phyloP scores from a whole-genome alignment of 1,140 invertebrate species.

The Bombyx mandarina region DNA sequence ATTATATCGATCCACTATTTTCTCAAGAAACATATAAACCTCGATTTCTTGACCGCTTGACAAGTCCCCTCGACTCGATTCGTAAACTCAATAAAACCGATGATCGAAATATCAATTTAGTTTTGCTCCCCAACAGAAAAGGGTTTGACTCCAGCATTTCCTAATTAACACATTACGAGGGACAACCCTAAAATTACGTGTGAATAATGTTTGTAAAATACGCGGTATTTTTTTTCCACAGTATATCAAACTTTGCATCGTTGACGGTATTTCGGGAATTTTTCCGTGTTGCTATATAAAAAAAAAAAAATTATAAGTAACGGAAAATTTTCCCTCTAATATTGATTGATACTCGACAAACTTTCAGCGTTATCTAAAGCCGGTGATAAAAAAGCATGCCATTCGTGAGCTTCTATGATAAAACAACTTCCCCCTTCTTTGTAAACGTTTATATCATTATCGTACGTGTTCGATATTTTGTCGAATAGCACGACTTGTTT shows the following conservation, averaged over 20 bases:
- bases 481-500: background rate
- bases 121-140: constrained; percentile 26
- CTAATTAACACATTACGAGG: constrained; percentile 33
- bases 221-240: too few species aligned
- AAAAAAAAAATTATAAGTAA: constrained; percentile 16
- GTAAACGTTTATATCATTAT: background rate
- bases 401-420: constrained; percentile 48
- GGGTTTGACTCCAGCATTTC: constrained; percentile 61
- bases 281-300: too few species aligned
- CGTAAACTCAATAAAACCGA: constrained; percentile 14
- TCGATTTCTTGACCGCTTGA: too few species aligned
- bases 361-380: constrained; percentile 55
- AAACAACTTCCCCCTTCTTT: constrained; percentile 46
- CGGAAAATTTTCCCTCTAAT: constrained; percentile 30
- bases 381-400: constrained; percentile 52
- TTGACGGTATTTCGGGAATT: too few species aligned
- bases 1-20: too few species aligned
- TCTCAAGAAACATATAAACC: too few species aligned
- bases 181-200: too few species aligned
- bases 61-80: too few species aligned
- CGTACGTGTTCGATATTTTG: background rate
- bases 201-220: too few species aligned
- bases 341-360: constrained; percentile 59
- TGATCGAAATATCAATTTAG: constrained; percentile 26
- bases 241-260: too few species aligned